Evolutionary conservation across 2,113 vertebrate genomes (phyloP).

Genomic region (Ceyx margarethae): DNA sequence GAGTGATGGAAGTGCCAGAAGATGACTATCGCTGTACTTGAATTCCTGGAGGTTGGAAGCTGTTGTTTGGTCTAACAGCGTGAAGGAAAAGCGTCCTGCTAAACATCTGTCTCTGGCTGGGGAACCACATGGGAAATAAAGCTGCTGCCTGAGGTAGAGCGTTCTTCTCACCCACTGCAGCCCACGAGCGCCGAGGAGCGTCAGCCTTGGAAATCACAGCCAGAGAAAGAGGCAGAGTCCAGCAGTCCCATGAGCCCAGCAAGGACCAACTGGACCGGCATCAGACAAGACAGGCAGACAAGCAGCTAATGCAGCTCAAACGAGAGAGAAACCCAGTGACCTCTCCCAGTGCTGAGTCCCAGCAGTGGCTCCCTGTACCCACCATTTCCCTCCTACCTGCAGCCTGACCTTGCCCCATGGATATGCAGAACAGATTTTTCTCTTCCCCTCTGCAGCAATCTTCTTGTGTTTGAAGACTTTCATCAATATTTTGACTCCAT

Average conservation of each 20-base stretch:
- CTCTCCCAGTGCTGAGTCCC: background rate
- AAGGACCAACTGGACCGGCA: background rate
- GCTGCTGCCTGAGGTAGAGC: conserved; percentile 9
- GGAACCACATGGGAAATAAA: conserved; percentile 54
- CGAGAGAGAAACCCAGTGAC: background rate
- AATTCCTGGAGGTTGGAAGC: conserved; percentile 41
- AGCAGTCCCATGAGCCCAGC: background rate
- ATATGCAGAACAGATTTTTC: background rate
- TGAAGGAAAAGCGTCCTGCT: conserved; percentile 30
- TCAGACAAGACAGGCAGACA: accelerated
- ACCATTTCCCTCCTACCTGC: background rate
- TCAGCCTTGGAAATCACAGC: background rate
- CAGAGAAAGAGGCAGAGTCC: background rate
- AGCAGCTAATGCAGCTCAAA: background rate
- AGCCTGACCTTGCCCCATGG: background rate
- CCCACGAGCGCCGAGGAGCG: background rate
- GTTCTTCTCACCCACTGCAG: background rate
- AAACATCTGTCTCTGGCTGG: conserved; percentile 37
- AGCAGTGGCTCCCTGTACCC: background rate
- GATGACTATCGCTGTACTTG: conserved; percentile 38
- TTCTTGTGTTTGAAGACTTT: background rate
- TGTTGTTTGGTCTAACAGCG: conserved; percentile 46
- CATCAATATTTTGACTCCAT: background rate
- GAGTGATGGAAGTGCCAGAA: conserved; percentile 53
- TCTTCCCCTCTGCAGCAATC: background rate